phyloP scores from a whole-genome alignment of 2,113 vertebrate genomes.

The Accipiter cooperii region DNA sequence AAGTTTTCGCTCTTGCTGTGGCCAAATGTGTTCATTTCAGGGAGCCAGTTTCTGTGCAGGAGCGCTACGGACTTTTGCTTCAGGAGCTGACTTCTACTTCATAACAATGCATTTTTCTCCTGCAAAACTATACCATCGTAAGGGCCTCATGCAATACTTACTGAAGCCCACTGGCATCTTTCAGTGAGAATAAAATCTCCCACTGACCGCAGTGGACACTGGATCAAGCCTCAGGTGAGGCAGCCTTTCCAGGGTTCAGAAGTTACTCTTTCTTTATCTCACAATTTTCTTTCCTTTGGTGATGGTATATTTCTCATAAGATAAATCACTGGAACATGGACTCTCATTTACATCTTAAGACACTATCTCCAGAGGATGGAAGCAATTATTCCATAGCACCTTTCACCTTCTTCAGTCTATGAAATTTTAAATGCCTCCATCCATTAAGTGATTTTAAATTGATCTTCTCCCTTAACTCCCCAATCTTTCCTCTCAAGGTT shows the following conservation, averaged over 20 bases:
- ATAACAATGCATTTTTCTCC: not conserved
- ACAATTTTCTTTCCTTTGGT: not conserved
- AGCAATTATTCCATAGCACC: constrained; percentile 53
- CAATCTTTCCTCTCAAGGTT: constrained; percentile 46
- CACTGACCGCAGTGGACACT: not conserved
- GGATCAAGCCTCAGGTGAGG: not conserved
- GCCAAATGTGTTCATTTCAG: not conserved
- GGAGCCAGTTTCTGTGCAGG: not conserved
- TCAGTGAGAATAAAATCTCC: not conserved
- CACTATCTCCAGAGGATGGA: constrained; percentile 17
- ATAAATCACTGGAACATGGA: not conserved
- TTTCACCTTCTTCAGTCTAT: constrained; percentile 48
- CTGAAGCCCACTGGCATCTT: not conserved
- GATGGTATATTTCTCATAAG: not conserved
- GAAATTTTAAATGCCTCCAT: constrained; percentile 50
- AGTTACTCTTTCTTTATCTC: not conserved
- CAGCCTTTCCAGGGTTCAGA: not conserved
- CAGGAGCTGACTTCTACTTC: not conserved
- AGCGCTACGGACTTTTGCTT: not conserved
- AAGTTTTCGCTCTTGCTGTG: not conserved
- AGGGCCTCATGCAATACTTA: not conserved
- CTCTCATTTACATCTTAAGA: constrained; percentile 47
- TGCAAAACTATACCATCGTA: not conserved
- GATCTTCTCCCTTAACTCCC: constrained; percentile 43
- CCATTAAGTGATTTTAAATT: constrained; percentile 61